These are phyloP conservation scores for Sebastiscus albofasciatus DNA, from an alignment of 2,797 vertebrate genomes.

Conservation along the genomic window DNA sequence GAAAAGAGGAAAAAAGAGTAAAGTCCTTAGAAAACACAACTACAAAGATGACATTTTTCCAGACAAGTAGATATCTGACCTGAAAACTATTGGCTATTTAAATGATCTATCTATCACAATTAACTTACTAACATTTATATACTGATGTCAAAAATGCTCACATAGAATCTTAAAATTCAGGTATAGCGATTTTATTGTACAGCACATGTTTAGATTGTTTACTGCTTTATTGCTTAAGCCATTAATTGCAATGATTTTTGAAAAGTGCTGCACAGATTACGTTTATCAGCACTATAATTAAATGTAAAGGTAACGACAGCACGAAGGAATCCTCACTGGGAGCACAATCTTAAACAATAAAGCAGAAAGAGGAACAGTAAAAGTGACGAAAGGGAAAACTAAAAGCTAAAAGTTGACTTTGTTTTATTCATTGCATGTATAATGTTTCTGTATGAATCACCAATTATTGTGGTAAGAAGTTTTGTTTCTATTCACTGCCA, in stretches of 20 bases:
- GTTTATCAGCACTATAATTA: not conserved
- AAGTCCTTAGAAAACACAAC: not conserved
- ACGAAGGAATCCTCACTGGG: not conserved
- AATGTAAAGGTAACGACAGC: not conserved
- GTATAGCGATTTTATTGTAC: not conserved
- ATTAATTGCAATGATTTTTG: not conserved
- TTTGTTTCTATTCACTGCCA: not conserved
- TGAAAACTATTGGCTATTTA: not conserved
- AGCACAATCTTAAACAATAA: not conserved
- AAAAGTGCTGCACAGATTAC: not conserved
- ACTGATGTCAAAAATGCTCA: no score
- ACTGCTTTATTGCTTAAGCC: not conserved
- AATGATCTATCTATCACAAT: not conserved
- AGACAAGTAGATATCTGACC: not conserved
- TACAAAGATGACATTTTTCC: not conserved
- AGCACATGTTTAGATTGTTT: not conserved
- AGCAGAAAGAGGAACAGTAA: not conserved
- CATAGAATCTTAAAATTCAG: not conserved
- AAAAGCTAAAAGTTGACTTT: not conserved
- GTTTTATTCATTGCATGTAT: not conserved
- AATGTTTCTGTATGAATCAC: not conserved
- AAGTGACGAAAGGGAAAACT: not conserved
- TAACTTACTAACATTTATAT: not conserved
- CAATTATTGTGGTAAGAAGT: not conserved
- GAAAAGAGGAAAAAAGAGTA: not conserved